These are phyloP conservation scores for Diaperis boleti DNA, from an alignment of 2,888 invertebrate species.

Conservation along the genomic window DNA sequence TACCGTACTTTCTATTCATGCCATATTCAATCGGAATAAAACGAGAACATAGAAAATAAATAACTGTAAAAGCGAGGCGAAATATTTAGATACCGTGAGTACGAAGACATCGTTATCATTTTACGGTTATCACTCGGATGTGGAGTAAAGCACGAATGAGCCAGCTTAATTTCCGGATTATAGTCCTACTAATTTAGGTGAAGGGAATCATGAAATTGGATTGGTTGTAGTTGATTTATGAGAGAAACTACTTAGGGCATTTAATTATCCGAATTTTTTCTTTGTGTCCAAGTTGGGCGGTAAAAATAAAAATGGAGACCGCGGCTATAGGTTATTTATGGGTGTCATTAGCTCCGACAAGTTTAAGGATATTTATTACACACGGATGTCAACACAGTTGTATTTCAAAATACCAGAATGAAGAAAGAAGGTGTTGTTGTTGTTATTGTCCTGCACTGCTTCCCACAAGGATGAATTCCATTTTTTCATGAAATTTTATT, in stretches of 20 bases:
- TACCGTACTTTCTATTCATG: slow-evolving; percentile 13
- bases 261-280: neutral
- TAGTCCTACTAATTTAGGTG: slow-evolving; percentile 28
- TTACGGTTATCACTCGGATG: slow-evolving; percentile 5
- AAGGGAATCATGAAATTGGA: slow-evolving; percentile 30
- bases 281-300: neutral
- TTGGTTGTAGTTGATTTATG: slow-evolving; percentile 13
- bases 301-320: neutral
- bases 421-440: too few species aligned
- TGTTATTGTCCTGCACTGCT: too few species aligned
- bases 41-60: neutral
- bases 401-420: neutral
- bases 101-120: neutral
- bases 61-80: neutral
- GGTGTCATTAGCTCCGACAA: slow-evolving; percentile 2
- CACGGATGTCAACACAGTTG: neutral
- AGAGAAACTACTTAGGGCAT: neutral
- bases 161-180: slow-evolving; percentile 31
- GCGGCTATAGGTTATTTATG: neutral
- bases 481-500: too few species aligned
- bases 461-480: too few species aligned
- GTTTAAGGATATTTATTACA: slow-evolving; percentile 6
- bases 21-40: neutral
- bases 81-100: slow-evolving; percentile 5
- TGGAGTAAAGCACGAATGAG: slow-evolving; percentile 22